Evolutionary conservation across 2,797 vertebrate genomes (phyloP), one percentile per base, ranked within the genome.

Genomic region (Meda fulgida): DNA sequence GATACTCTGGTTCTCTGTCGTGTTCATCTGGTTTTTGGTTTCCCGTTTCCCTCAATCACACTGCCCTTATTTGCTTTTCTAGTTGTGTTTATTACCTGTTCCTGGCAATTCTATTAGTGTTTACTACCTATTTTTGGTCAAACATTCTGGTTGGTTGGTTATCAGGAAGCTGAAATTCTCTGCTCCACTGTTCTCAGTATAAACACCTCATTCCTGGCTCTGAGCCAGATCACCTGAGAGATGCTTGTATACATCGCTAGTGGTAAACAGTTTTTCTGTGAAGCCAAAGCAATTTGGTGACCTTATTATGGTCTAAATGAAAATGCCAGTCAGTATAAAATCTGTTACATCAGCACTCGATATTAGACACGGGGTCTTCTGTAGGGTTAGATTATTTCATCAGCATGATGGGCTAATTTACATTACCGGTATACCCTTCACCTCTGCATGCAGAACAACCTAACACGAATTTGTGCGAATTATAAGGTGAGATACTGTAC

Each of bases 261-360:
- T 29, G 31, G 31, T 85, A 85, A 85, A 80, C 55, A 66, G 67
- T 10, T 71, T 84, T 55, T 70, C 53, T 48, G 65, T 48, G 38
- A 84, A 84, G 76, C 76, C 66, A 72, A 79, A 78, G 83, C 77
- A 85, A 85, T 85, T 80, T 73, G 40, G 77, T 80, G 84, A 85
- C 84, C 55, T 72, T 80, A 80, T 85, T 85, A 85, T 55, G 40
- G 21, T 51, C 40, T 36, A 80, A 40, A 80, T 85, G 83, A 80
- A 85, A 80, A 65, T 85, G 84, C 77, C 77, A 73, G 53, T 85
- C 77, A 80, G 77, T 65, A 72, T 85, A 65, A 73, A 85, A 85
- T 72, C 40, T 31, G 53, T 79, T 80, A 38, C 55, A 79, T 80
- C 67, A 38, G 21, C 84, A 80, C 76, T 72, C 31, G 0, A 85